Evolutionary conservation across 92 coral and sea anemone genomes (phyloP), one percentile per base, ranked within the genome.

Genomic region (Siderastrea siderea): DNA sequence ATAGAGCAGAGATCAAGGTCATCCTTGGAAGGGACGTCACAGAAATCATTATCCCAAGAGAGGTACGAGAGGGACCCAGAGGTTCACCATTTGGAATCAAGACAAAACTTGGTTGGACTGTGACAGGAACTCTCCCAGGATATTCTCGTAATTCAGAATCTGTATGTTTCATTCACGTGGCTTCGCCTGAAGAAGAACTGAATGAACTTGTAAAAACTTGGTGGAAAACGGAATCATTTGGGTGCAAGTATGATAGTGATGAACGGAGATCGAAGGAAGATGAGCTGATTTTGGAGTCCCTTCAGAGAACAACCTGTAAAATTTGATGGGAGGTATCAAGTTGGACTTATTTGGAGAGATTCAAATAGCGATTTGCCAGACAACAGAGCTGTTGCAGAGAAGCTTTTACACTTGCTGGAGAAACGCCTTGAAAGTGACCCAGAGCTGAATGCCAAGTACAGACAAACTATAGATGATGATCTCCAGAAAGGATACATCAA

Each of bases 281-380:
- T 58, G 89, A 83, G 61, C 75, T 76, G 54, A 84, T 72, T 54
- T 43, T 89, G 80, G 68, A 74, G 52, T 86, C 75, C 11, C 67
- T 88, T 69, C 59, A 83, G 14, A 74, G 43, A 43, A 83, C 73
- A 26, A 83, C 92, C 10, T 63, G 90, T 9, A 90, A 75, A 58
- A 81, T n/a, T 90, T 12, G 89, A 84, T 55, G 89, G 82, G 51
- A 68, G 89, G 10, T 90, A 79, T 57, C 74, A 90, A 79, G 93
- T 73, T 79, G 87, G 83, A 3, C 93, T 84, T 12, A 77, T 84
- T 60, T 69, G 85, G 90, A 85, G 61, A 75, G 83, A 75, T 44
- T 45, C 13, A 49, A 26, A 26, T 26, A 26, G 38, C 38, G 38
- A 26, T 26, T 26, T 26, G 38, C 38, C 38, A 26, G 38, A 26